Percentiles rank a stretch among this genome's conserved stretches.
Evolutionary conservation across 2,888 invertebrate species (phyloP).

Genomic region (Sinhomidia bicolor): DNA sequence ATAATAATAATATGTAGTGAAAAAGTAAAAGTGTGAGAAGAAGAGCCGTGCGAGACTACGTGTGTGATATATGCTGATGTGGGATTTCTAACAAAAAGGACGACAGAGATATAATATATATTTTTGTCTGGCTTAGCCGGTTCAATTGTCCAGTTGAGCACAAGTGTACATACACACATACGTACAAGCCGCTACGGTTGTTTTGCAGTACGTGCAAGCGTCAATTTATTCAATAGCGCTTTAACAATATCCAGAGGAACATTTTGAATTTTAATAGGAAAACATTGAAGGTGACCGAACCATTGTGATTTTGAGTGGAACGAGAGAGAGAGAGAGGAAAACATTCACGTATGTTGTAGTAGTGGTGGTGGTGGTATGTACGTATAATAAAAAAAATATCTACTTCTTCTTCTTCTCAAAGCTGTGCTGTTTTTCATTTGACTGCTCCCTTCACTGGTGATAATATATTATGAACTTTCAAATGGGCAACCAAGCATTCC

Average conservation of each 20-base stretch:
- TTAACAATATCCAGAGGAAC: not conserved
- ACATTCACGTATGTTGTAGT: too few species aligned
- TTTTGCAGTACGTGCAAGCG: not conserved
- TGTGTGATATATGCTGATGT: not conserved
- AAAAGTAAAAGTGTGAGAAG: too few species aligned
- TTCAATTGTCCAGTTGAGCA: slow-evolving; percentile 14
- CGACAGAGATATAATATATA: not conserved
- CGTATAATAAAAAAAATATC: not conserved
- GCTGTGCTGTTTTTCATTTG: not conserved
- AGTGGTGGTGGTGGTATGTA: too few species aligned
- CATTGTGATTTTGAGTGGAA: not conserved
- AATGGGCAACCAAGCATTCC: slow-evolving; percentile 53
- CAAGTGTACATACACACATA: too few species aligned
- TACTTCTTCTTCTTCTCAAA: not conserved
- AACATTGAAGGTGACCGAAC: not conserved
- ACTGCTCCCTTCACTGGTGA: slow-evolving; percentile 8
- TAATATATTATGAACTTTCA: slow-evolving; percentile 22
- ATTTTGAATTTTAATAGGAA: slow-evolving; percentile 22
- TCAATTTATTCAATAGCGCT: slow-evolving; percentile 41
- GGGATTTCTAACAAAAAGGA: not conserved
- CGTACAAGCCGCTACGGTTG: not conserved
- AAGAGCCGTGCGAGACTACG: not conserved
- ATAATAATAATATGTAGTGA: too few species aligned
- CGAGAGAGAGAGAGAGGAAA: too few species aligned
- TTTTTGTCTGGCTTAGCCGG: not conserved